Conservation (phyloP, 2,888 invertebrate species). For the Lepidocyrtoides sp. region DNA sequence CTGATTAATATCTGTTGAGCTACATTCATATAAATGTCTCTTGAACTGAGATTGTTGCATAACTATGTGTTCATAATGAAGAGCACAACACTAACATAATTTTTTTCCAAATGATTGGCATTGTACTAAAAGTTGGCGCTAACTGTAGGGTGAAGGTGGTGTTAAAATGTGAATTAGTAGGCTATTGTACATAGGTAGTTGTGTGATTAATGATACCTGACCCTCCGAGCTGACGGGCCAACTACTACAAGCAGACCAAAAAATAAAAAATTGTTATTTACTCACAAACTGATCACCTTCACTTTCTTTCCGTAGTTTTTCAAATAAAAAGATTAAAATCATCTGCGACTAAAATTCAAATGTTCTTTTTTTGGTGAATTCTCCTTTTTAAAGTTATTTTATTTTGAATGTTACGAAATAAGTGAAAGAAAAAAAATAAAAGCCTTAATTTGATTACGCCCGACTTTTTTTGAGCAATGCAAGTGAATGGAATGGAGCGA, state of each 20-base stretch:
- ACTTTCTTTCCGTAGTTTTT: neutral
- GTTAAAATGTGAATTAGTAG: neutral
- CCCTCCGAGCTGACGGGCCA: neutral
- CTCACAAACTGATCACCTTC: neutral
- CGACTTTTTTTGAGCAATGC: neutral
- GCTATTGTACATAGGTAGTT: neutral
- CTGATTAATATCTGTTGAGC: neutral
- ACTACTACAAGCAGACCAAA: neutral
- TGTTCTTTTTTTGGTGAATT: too few relatives aligned
- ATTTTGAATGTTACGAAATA: too few relatives aligned
- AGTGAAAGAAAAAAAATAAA: too few relatives aligned
- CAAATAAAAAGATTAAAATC: neutral
- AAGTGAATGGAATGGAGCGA: too few relatives aligned
- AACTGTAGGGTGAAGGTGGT: too few relatives aligned
- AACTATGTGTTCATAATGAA: neutral
- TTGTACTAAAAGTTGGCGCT: neutral
- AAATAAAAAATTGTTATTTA: neutral
- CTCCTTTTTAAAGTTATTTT: too few relatives aligned
- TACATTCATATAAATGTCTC: constrained; percentile 26
- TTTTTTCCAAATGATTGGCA: neutral
- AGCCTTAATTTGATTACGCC: too few relatives aligned
- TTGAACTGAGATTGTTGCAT: neutral
- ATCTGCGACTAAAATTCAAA: too few relatives aligned
- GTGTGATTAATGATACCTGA: neutral
- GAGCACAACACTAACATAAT: neutral